Base-by-base conservation (phyloP, 1,140 invertebrate genomes). In the Drosophila repletoides region DNA sequence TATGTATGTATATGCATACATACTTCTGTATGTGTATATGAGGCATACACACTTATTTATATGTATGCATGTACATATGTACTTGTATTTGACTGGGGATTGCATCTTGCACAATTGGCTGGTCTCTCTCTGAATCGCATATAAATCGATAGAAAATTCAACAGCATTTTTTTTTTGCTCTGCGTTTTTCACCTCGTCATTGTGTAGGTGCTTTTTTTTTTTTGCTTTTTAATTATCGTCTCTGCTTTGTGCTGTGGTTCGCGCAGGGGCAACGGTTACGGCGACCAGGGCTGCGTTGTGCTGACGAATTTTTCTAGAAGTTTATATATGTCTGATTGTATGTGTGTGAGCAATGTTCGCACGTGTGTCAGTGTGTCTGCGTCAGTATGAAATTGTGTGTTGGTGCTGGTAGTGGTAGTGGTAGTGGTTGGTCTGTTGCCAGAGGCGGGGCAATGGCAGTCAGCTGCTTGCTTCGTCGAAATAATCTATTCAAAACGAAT, bases 231-330 rank as follows among this genome's bases (percentile, higher is more conserved):
- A 66, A 64, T 86, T 72, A 64, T 80, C 64, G 14, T 45, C 36
- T 72, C 3, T 48, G 58, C 80, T 86, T 86, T 86, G 43, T 34
- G 67, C 58, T 59, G 67, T 17, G 34, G 55, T 86, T 76, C 75
- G 80, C 46, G 52, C 52, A 65, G 59, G 60, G 52, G 67, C 61
- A 68, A 55, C 65, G 65, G 65, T 63, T 63, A 51, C 40, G 34
- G 48, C 6, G 19, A 71, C 80, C 80, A 86, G 80, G 80, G 80
- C 72, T 86, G 64, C 74, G 19, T 31, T 24, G 6, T 6, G 40
- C 75, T 68, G 75, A 84, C 71, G 75, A 84, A 77, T 72, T 55
- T 86, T 84, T 84, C 80, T 84, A 84, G 80, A 84, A 84, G 73
- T 66, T 75, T 21, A 26, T 21, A 19, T 55, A 22, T 7, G 15